phyloP scores from a whole-genome alignment of 2,113 vertebrate species.

The Alaudala cheleensis region DNA sequence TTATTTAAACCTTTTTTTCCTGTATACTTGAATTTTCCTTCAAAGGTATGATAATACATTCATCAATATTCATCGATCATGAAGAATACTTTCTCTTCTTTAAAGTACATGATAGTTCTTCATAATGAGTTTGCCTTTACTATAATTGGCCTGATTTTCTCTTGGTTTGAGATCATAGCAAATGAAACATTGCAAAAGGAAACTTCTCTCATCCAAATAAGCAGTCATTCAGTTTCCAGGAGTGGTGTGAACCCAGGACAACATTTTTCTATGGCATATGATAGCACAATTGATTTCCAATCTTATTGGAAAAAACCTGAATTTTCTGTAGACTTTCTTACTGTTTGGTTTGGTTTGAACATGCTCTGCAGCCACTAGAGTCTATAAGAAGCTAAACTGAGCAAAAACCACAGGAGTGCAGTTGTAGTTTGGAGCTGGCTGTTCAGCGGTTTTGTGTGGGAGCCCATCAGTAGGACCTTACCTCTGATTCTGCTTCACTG shows the following conservation, averaged over 20 bases:
- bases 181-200: constrained; percentile 9
- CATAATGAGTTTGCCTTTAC: background rate
- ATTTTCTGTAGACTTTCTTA: background rate
- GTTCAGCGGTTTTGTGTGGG: fast-evolving
- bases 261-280: constrained; percentile 3
- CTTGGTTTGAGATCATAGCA: background rate
- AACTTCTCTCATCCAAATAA: background rate
- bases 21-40: background rate
- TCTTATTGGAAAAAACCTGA: background rate
- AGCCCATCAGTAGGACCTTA: background rate
- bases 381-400: background rate
- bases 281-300: background rate
- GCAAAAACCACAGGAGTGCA: background rate
- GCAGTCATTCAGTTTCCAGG: constrained; percentile 3
- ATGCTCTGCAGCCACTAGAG: background rate
- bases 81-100: background rate
- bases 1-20: background rate
- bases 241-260: background rate
- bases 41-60: background rate
- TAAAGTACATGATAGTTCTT: background rate
- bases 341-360: background rate
- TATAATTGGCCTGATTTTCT: constrained; percentile 5
- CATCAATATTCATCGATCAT: background rate
- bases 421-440: background rate
- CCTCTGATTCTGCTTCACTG: background rate